A percentile compares a stretch with the other conserved stretches of the same genome.
phyloP scores from a whole-genome alignment of 1,140 invertebrate species.

The Drosophila eugracilis region DNA sequence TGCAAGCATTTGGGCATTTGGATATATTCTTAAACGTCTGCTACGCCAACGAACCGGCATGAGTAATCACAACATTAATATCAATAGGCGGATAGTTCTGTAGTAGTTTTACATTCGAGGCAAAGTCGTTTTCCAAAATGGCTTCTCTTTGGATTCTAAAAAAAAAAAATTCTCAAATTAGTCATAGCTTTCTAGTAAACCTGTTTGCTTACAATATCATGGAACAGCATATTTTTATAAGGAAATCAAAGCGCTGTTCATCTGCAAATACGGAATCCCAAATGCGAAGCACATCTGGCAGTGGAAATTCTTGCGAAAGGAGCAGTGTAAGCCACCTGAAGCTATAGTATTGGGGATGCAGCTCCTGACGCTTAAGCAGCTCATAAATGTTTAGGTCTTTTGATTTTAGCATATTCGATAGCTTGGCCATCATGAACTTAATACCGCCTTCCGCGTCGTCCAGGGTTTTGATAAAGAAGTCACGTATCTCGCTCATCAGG shows the following conservation, averaged over 20 bases:
- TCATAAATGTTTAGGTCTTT: slow-evolving; percentile 92
- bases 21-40: neutral
- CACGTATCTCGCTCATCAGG: slow-evolving; percentile 98
- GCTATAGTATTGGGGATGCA: slow-evolving; percentile 99
- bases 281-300: slow-evolving; percentile 97
- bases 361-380: slow-evolving; percentile 91
- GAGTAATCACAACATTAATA: slow-evolving; percentile 85
- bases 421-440: slow-evolving; percentile 92
- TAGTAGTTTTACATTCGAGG: slow-evolving; percentile 96
- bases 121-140: slow-evolving; percentile 94
- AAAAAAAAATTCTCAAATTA: slow-evolving; percentile 84
- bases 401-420: slow-evolving; percentile 91
- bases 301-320: slow-evolving; percentile 98
- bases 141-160: slow-evolving; percentile 92
- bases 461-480: slow-evolving; percentile 98
- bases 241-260: slow-evolving; percentile 93
- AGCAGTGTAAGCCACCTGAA: slow-evolving; percentile 95
- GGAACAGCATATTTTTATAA: slow-evolving; percentile 97
- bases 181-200: neutral
- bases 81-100: slow-evolving; percentile 94
- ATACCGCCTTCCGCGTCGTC: slow-evolving; percentile 97
- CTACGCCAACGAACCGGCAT: slow-evolving; percentile 70
- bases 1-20: slow-evolving; percentile 39
- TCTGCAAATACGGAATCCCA: slow-evolving; percentile 98
- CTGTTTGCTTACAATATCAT: slow-evolving; percentile 94